Evolutionary conservation across 2,797 vertebrate genomes (phyloP).

Genomic region (Squalus acanthias): DNA sequence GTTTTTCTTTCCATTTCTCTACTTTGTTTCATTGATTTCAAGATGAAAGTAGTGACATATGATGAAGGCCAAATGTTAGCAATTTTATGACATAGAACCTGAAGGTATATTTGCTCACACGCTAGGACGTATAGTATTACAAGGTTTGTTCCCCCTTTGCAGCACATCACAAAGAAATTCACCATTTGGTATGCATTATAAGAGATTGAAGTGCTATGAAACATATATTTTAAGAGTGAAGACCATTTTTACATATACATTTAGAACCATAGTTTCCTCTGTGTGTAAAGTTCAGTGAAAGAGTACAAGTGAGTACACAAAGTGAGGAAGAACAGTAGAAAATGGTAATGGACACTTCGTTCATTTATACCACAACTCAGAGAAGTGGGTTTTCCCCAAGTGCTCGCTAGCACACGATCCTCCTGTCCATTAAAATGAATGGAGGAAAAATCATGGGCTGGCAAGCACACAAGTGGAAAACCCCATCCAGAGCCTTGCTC

Average conservation of each 20-base stretch:
- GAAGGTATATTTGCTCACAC: constrained; percentile 18
- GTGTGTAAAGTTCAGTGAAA: background rate
- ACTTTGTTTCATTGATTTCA: background rate
- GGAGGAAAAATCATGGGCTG: too few species aligned
- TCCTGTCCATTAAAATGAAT: background rate
- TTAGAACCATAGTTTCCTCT: background rate
- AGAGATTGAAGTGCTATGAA: background rate
- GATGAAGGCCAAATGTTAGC: constrained; percentile 7
- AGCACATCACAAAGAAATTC: background rate
- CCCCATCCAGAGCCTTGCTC: background rate
- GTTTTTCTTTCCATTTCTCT: background rate
- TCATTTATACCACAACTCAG: background rate
- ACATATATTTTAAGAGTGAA: background rate
- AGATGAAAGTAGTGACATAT: constrained; percentile 20
- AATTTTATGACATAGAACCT: constrained; percentile 10
- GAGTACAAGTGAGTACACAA: background rate
- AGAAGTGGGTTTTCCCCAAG: too few species aligned
- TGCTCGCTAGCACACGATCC: background rate
- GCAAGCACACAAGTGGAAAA: background rate
- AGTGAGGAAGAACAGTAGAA: too few species aligned
- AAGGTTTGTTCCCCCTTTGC: background rate
- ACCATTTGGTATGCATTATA: background rate
- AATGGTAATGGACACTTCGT: background rate
- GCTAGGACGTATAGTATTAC: background rate
- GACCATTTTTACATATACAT: background rate